Evolutionary conservation across 2,113 vertebrate species (phyloP), one percentile per base, ranked within the genome.

Genomic region (Gallinago media): DNA sequence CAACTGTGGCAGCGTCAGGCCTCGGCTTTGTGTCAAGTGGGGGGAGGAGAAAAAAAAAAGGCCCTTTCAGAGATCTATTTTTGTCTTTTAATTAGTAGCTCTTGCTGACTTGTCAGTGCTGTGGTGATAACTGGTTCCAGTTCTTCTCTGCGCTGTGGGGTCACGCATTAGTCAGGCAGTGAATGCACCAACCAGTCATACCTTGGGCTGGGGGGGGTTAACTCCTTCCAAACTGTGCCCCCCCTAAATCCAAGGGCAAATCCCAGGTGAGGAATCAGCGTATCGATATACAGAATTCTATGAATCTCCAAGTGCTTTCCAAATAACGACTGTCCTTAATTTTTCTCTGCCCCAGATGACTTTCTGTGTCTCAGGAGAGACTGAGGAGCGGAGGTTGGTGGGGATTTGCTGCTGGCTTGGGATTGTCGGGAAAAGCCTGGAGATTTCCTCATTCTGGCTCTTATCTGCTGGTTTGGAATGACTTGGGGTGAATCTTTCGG

Each of bases 1-100:
- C 0, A 11, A 12, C 65, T 22, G 71, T 1, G 1, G 77, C 61
- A 87, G 46, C 1, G 0, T 22, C n/a, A 32, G 87, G 62, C 29
- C 87, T 62, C 1, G 1, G 89, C 91, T 95, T 96, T 91, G 89
- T 91, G 89, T 82, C 0, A 3, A 61, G 76, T 50, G 47, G 54
- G 50, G 50, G 25, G 50, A 26, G 14, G 14, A 50, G 8, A 8
- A 12, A 14, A 52, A 52, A 49, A 49, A 79, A 71, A 61, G 79
- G 72, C 72, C 58, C 88, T 91, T 89, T 76, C 78, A 36, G 87
- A 55, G 80, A n/a, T 89, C 94, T 96, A 89, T 96, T 97, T 96
- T 96, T 97, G 65, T 90, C 88, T 6, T 52, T 91, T 92, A 94
- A 92, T 97, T 95, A 93, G 94, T 83, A 11, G 84, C 74, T 77